Base-by-base conservation (phyloP, 30 jellyfish, hydroid and myxozoan genomes). In the Cassiopea xamachana region DNA sequence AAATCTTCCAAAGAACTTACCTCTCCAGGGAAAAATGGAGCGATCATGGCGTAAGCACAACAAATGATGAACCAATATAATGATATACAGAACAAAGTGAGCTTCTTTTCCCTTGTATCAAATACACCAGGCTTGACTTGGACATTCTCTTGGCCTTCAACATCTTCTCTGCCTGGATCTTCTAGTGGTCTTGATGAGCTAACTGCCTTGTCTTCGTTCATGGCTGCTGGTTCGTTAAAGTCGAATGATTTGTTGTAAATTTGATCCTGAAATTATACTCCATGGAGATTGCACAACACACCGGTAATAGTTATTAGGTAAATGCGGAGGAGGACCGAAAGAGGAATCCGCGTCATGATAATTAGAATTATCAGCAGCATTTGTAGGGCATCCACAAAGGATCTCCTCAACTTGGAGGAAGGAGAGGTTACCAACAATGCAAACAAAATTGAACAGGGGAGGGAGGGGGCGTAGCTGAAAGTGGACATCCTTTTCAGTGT, bases 11-110 rank as follows among this genome's bases (percentile, higher is more conserved):
- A 55, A 55, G 7, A 10, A 48, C 93, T 5, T 58, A 92, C 98
- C 96, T 87, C 98, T 58, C 90, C 87, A n/a, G 98, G 90, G 81
- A 92, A 92, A 76, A 92, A 92, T 3, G 98, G 98, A 19, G 98
- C 93, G 18, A 92, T 92, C 90, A 92, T 80, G 18, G 98, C 79
- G 76, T 74, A 87, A 49, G 94, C 89, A 77, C 94, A 87, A 46
- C 51, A n/a, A 8, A 87, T 87, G 7, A 83, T 64, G 49, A 87
- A 87, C 84, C 86, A 87, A 47, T 58, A 72, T 19, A 87, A 75
- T 7, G 94, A 76, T 1, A 87, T 16, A 39, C 82, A 87, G 7
- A 87, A 55, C 55, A 87, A 46, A 9, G 75, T 70, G 1, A 76
- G 1, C 46, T 50, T 87, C 77, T 87, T 87, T 18, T 15, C 67